Evolutionary conservation across 2,113 vertebrate genomes (phyloP).

Genomic region (Hipposideros armiger): DNA sequence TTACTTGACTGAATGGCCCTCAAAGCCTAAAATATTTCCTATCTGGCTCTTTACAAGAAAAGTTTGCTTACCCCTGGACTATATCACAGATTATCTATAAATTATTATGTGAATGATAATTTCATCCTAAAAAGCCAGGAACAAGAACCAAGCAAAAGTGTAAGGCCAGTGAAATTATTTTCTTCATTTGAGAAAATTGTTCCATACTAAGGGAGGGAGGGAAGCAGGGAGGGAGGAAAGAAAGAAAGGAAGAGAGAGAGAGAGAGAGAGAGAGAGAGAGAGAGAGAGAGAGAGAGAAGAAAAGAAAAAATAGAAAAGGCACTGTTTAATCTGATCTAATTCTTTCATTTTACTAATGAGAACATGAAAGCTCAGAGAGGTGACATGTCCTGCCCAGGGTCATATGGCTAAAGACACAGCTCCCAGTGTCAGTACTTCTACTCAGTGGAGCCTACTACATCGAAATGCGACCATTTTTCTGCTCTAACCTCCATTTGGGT

Average conservation of each 20-base stretch:
- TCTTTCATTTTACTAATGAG: neutral
- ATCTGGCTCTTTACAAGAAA: neutral
- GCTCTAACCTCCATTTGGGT: neutral
- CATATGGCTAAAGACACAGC: neutral
- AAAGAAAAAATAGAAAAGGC: neutral
- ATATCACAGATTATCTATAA: neutral
- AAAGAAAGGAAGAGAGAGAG: neutral
- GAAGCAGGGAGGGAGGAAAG: neutral
- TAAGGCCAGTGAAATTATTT: neutral
- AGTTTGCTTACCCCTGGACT: neutral
- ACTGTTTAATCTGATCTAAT: neutral
- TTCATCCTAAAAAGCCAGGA: neutral
- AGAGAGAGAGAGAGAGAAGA: neutral
- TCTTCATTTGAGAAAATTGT: neutral
- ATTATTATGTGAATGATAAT: neutral
- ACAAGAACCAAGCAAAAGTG: neutral
- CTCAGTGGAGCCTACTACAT: neutral
- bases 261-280: neutral
- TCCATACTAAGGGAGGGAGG: neutral
- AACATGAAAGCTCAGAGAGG: neutral
- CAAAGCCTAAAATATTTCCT: neutral
- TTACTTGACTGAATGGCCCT: neutral
- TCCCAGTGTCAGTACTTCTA: rapidly evolving
- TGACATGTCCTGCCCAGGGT: neutral
- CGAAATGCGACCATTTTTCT: neutral